A percentile compares a stretch with the other conserved stretches of the same genome.
Conservation (phyloP, 1,140 invertebrate species). For the Micrasema minimum region DNA sequence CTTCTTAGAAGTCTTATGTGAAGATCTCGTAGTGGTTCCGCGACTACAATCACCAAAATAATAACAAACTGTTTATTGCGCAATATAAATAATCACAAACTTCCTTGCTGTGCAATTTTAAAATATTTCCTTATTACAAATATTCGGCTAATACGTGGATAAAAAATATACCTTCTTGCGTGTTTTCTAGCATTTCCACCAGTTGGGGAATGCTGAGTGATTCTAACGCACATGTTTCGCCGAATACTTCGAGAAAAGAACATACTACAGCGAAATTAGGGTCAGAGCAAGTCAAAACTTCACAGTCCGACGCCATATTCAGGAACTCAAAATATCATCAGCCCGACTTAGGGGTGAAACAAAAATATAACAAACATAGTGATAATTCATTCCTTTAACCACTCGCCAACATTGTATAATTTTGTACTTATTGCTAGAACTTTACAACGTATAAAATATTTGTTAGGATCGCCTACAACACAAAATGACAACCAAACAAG, state of each 20-base stretch:
- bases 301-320: constrained; percentile 86
- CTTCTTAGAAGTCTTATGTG: constrained; percentile 91
- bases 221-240: constrained; percentile 79
- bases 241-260: constrained; percentile 91
- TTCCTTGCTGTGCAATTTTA: constrained; percentile 36
- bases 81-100: constrained; percentile 20
- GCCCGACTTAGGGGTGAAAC: constrained; percentile 22
- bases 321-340: constrained; percentile 57
- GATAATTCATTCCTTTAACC: constrained; percentile 59
- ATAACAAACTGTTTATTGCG: background rate
- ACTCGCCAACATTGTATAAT: constrained; percentile 59
- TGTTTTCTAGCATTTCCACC: constrained; percentile 89
- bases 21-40: constrained; percentile 81
- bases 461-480: constrained; percentile 67
- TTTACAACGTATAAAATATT: constrained; percentile 63
- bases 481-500: constrained; percentile 52
- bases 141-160: constrained; percentile 51
- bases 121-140: constrained; percentile 59
- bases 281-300: constrained; percentile 89
- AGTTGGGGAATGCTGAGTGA: constrained; percentile 82
- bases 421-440: constrained; percentile 61
- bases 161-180: constrained; percentile 77
- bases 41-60: constrained; percentile 73
- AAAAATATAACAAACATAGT: constrained; percentile 32
- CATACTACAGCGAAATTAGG: constrained; percentile 96